Conservation (phyloP, 53 echinoderm and acorn worm genomes). For the Luidia sarsii region DNA sequence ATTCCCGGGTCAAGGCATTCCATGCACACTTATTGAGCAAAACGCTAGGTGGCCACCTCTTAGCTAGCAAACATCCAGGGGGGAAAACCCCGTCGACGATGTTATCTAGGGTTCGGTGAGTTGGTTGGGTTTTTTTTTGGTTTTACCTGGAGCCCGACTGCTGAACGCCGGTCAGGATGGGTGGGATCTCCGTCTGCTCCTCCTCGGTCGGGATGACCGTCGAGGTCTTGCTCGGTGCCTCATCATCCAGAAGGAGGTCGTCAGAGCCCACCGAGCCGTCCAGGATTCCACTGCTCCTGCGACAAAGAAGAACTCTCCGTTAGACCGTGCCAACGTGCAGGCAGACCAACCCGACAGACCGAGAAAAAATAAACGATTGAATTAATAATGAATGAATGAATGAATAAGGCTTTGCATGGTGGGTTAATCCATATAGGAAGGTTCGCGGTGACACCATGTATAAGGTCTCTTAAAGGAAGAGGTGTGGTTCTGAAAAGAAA, state of each 20-base stretch:
- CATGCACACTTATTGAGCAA: too few species aligned
- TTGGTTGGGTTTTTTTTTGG: too few species aligned
- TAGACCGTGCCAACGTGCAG: too few species aligned
- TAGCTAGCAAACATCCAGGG: too few species aligned
- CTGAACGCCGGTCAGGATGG: constrained; percentile 32
- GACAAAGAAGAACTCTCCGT: constrained; percentile 19
- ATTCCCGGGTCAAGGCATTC: too few species aligned
- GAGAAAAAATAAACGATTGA: neutral
- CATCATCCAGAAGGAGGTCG: constrained; percentile 89
- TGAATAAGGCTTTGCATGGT: neutral
- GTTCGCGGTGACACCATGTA: too few species aligned
- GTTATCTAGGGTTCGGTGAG: too few species aligned
- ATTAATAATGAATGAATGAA: neutral
- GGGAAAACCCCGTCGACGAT: too few species aligned
- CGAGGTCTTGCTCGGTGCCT: constrained; percentile 45
- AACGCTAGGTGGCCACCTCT: too few species aligned
- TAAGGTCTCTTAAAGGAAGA: too few species aligned
- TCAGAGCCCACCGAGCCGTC: constrained; percentile 96
- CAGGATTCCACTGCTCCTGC: constrained; percentile 96
- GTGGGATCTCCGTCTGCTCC: constrained; percentile 22
- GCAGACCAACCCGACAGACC: neutral
- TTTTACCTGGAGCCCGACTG: constrained; percentile 39
- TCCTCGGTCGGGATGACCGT: constrained; percentile 32
- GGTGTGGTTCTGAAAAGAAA: too few species aligned
- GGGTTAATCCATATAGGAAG: too few species aligned